phyloP scores from a whole-genome alignment of 2,888 invertebrate genomes.

The Autographa pulchrina region DNA sequence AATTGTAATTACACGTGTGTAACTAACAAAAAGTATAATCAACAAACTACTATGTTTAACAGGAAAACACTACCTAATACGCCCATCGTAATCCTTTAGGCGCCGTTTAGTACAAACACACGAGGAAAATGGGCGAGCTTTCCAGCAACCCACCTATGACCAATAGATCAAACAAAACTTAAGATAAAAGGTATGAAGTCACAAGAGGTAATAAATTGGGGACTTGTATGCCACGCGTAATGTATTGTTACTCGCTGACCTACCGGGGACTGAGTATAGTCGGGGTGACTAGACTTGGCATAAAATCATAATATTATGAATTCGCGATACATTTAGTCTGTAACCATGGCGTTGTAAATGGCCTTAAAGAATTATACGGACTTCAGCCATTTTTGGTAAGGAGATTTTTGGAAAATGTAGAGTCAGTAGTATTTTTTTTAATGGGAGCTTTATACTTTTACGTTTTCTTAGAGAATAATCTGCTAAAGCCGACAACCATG shows the following conservation, averaged over 20 bases:
- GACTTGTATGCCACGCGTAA: conserved; percentile 36
- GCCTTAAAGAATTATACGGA: too few relatives aligned
- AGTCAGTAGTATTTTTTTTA: too few relatives aligned
- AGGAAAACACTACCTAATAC: not conserved
- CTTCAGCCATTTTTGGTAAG: too few relatives aligned
- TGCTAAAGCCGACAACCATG: too few relatives aligned
- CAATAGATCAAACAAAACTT: conserved; percentile 9
- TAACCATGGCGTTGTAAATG: too few relatives aligned
- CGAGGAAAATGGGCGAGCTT: not conserved
- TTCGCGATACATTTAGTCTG: too few relatives aligned
- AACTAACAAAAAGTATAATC: not conserved
- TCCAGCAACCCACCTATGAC: not conserved
- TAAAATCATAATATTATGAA: conserved; percentile 7
- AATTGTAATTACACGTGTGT: not conserved
- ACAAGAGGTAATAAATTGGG: conserved; percentile 30
- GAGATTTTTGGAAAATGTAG: too few relatives aligned
- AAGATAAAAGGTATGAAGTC: conserved; percentile 14
- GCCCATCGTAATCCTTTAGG: not conserved
- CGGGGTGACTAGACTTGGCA: conserved; percentile 22
- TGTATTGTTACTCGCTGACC: conserved; percentile 45
- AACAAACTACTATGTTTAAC: not conserved
- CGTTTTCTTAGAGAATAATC: too few relatives aligned
- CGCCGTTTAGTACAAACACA: conserved; percentile 3
- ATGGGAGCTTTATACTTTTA: too few relatives aligned
- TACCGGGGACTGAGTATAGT: conserved; percentile 10